These are phyloP conservation scores for Agrochola macilenta DNA, from an alignment of 2,888 invertebrate genomes.

Conservation along the genomic window DNA sequence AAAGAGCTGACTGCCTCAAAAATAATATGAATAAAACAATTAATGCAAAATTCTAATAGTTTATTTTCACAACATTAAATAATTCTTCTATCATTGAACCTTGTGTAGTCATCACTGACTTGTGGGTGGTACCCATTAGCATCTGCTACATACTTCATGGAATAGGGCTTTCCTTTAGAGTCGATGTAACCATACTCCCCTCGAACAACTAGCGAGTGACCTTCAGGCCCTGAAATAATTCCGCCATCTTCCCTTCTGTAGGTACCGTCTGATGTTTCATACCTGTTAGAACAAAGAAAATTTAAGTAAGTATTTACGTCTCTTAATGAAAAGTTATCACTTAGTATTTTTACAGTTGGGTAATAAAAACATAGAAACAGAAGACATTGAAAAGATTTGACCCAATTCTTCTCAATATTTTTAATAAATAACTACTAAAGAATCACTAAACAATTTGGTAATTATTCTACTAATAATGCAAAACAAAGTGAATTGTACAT, in stretches of 20 bases:
- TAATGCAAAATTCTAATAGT: constrained; percentile 11
- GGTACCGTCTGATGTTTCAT: constrained; percentile 88
- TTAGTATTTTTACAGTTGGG: neutral
- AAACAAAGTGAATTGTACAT: constrained; percentile 33
- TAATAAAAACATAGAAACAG: neutral
- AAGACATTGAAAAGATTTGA: constrained; percentile 12
- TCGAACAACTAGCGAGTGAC: constrained; percentile 75
- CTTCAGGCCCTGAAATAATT: constrained; percentile 68
- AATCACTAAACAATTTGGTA: constrained; percentile 18
- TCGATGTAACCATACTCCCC: constrained; percentile 90
- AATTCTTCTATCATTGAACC: constrained; percentile 85
- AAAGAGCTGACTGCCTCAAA: neutral
- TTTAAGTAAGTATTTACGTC: neutral
- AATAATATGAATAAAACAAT: constrained; percentile 6
- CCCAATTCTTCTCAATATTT: constrained; percentile 14
- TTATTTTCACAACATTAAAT: constrained; percentile 69
- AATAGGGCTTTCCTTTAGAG: constrained; percentile 82
- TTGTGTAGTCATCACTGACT: constrained; percentile 72
- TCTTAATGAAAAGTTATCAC: neutral
- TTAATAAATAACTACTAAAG: constrained; percentile 21
- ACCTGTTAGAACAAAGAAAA: constrained; percentile 71
- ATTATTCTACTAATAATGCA: constrained; percentile 31
- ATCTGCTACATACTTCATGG: constrained; percentile 91
- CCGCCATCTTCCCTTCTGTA: constrained; percentile 88
- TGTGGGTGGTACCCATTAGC: constrained; percentile 89